Conservation (phyloP, 2,888 invertebrate species). For the Orchestes rusci region DNA sequence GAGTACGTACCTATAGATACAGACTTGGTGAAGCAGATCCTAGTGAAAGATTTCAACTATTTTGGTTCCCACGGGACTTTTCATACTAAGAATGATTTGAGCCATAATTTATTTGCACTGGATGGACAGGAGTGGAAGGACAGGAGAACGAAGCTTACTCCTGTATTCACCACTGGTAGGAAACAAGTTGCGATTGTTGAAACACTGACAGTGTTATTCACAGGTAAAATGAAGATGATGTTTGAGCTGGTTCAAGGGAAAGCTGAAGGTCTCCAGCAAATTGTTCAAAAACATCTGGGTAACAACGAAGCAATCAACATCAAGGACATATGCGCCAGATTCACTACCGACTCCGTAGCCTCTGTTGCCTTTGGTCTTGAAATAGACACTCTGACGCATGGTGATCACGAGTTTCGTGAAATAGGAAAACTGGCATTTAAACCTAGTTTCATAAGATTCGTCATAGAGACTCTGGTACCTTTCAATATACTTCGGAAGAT, state of each 20-base stretch:
- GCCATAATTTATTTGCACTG: slow-evolving; percentile 5
- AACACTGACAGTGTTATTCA: slow-evolving; percentile 1
- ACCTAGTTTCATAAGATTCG: no score
- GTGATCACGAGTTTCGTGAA: slow-evolving; percentile 6
- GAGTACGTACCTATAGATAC: slow-evolving; percentile 7
- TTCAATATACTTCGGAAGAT: no score
- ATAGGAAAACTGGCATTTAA: no score
- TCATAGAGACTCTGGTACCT: no score
- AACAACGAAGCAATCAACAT: slow-evolving; percentile 1
- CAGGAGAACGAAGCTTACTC: slow-evolving; percentile 8
- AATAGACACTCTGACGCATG: slow-evolving; percentile 3
- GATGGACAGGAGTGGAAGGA: slow-evolving; percentile 12
- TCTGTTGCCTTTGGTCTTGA: slow-evolving; percentile 13
- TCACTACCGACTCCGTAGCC: slow-evolving; percentile 11
- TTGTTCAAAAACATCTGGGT: neutral
- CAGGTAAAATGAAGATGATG: slow-evolving; percentile 15
- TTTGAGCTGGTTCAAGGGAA: slow-evolving; percentile 2
- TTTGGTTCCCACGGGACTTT: slow-evolving; percentile 6
- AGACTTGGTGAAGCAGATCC: neutral
- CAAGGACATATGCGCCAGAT: slow-evolving; percentile 10
- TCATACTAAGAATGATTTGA: slow-evolving; percentile 2
- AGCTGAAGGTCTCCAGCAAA: neutral
- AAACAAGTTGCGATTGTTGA: no score
- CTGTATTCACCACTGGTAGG: slow-evolving; percentile 13
- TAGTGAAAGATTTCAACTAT: slow-evolving; percentile 7